A percentile compares a stretch with the other conserved stretches of the same genome.
phyloP scores from a whole-genome alignment of 2,888 invertebrate genomes.

The Erebia epiphron region DNA sequence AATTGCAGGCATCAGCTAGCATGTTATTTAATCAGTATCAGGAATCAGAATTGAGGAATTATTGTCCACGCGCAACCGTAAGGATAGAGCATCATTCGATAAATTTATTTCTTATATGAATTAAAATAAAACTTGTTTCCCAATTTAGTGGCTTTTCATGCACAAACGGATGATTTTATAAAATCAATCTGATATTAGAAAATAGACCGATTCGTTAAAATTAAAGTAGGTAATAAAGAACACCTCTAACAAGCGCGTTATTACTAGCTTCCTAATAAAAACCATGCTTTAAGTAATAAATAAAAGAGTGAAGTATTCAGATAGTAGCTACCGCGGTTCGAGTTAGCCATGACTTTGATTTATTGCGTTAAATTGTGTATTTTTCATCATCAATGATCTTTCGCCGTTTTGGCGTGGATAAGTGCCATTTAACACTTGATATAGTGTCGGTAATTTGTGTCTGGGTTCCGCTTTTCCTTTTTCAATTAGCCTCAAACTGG shows the following conservation, averaged over 20 bases:
- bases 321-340: constrained; percentile 60
- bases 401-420: constrained; percentile 77
- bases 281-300: constrained; percentile 58
- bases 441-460: constrained; percentile 81
- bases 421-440: constrained; percentile 82
- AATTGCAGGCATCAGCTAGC: no score
- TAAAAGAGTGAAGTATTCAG: constrained; percentile 68
- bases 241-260: constrained; percentile 16
- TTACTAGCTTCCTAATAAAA: constrained; percentile 17
- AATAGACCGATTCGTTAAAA: neutral
- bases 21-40: no score
- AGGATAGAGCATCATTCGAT: neutral
- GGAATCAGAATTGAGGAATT: no score
- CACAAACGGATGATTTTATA: no score
- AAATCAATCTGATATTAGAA: neutral
- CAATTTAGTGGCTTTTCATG: no score
- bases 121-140: no score
- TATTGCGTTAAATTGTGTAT: constrained; percentile 81
- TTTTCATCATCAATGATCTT: constrained; percentile 75
- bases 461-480: constrained; percentile 72
- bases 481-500: constrained; percentile 79
- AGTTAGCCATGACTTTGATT: constrained; percentile 66
- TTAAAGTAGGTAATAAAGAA: constrained; percentile 17
- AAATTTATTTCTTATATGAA: no score
- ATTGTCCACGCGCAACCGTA: no score